These are phyloP conservation scores for Pseudeuparius sepicola DNA, from an alignment of 2,888 invertebrate species.

Conservation along the genomic window DNA sequence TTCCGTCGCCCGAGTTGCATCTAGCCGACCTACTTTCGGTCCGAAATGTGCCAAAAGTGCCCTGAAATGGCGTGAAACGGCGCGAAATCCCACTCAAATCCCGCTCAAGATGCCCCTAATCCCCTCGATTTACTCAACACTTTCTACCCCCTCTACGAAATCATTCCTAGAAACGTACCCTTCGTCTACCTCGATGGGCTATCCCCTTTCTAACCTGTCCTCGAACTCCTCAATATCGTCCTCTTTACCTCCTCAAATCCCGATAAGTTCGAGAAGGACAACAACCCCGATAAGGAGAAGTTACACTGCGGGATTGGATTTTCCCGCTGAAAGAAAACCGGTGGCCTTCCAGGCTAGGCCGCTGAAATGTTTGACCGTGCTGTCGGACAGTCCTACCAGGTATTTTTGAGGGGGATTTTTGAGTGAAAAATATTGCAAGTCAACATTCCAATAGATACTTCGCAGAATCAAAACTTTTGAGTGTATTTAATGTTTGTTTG, in stretches of 20 bases:
- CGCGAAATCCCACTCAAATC: no score
- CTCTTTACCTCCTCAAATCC: constrained; percentile 9
- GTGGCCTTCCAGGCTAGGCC: constrained; percentile 32
- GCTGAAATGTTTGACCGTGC: constrained; percentile 36
- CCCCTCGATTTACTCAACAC: constrained; percentile 20
- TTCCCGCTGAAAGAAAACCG: constrained; percentile 26
- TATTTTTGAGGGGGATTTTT: no score
- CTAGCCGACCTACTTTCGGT: no score
- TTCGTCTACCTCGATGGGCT: constrained; percentile 18
- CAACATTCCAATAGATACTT: no score
- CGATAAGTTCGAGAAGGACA: constrained; percentile 13
- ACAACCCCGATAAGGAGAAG: constrained; percentile 23
- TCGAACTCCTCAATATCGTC: constrained; percentile 19
- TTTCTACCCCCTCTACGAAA: constrained; percentile 12
- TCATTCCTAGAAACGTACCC: constrained; percentile 20
- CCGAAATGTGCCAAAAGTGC: no score
- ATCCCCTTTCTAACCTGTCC: constrained; percentile 19
- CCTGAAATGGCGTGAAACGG: no score
- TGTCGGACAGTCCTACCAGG: constrained; percentile 28
- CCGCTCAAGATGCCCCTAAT: constrained; percentile 21
- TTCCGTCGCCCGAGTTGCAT: no score
- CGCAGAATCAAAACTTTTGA: no score
- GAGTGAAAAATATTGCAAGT: no score
- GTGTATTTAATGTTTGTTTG: no score
- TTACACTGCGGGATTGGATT: constrained; percentile 26